Percentiles rank a stretch among this genome's conserved stretches.
phyloP scores from a whole-genome alignment of 2,113 vertebrate genomes.

The Himantopus leucocephalus region DNA sequence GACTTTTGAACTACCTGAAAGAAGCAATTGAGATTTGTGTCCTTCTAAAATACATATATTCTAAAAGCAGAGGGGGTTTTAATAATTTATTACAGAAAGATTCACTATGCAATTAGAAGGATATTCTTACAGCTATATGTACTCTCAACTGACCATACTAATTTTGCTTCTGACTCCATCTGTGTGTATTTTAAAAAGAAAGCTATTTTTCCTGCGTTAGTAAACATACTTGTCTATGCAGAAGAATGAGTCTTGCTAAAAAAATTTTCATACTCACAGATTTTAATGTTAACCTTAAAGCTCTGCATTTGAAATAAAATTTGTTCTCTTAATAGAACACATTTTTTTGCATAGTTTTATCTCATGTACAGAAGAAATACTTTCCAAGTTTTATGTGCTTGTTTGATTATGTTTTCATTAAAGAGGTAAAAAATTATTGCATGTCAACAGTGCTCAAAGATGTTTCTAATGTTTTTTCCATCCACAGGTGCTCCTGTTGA shows the following conservation, averaged over 20 bases:
- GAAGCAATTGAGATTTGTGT: background rate
- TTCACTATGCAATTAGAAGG: background rate
- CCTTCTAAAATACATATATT: background rate
- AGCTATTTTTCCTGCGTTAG: background rate
- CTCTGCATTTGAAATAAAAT: background rate
- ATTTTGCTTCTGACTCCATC: background rate
- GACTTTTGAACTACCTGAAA: background rate
- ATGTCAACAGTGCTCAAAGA: background rate
- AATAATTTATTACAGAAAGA: background rate
- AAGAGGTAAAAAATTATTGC: background rate
- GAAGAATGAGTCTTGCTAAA: background rate
- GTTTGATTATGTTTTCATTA: constrained; percentile 1
- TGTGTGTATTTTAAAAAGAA: background rate
- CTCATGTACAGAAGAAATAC: background rate
- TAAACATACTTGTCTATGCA: background rate
- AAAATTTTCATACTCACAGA: background rate
- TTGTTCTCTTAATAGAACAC: background rate
- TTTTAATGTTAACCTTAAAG: background rate
- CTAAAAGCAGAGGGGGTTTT: background rate
- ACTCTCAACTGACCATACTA: background rate
- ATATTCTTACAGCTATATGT: background rate
- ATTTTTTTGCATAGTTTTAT: background rate
- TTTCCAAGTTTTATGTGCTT: background rate
- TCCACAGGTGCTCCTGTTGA: background rate
- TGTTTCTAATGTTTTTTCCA: constrained; percentile 6